Conservation (phyloP, 2,888 invertebrate genomes). For the Chloroclystis v-ata region DNA sequence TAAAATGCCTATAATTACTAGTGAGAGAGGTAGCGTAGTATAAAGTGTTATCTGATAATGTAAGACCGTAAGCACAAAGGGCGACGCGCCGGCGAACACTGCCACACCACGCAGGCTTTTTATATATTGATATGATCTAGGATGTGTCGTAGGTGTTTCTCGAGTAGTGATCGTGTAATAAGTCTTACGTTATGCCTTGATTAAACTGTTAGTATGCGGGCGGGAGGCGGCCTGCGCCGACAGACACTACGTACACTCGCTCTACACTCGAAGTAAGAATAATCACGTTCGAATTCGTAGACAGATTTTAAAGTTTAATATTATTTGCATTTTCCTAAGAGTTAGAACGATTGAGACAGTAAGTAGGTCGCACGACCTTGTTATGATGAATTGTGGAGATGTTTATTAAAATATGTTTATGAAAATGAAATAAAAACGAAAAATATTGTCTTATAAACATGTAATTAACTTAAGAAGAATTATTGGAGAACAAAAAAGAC, state of each 20-base stretch:
- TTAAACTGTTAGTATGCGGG: slow-evolving; percentile 45
- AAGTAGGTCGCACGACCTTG: slow-evolving; percentile 77
- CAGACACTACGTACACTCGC: slow-evolving; percentile 55
- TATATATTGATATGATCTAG: slow-evolving; percentile 78
- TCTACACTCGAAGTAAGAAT: slow-evolving; percentile 70
- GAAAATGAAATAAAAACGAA: slow-evolving; percentile 77
- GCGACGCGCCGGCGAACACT: slow-evolving; percentile 50
- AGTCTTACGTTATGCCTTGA: slow-evolving; percentile 74
- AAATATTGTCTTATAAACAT: slow-evolving; percentile 77
- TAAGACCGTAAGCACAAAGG: slow-evolving; percentile 50
- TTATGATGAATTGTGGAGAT: slow-evolving; percentile 75
- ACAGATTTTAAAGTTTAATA: slow-evolving; percentile 73
- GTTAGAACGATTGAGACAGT: slow-evolving; percentile 76
- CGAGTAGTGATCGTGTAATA: slow-evolving; percentile 76
- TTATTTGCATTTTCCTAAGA: slow-evolving; percentile 78
- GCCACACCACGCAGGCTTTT: slow-evolving; percentile 59
- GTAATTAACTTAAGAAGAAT: slow-evolving; percentile 77
- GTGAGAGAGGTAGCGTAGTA: slow-evolving; percentile 73
- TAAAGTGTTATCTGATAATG: slow-evolving; percentile 60
- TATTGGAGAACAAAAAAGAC: slow-evolving; percentile 76
- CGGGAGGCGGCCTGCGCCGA: slow-evolving; percentile 28
- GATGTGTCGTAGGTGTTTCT: slow-evolving; percentile 76
- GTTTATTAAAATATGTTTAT: slow-evolving; percentile 77
- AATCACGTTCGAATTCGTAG: slow-evolving; percentile 74
- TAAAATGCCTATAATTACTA: slow-evolving; percentile 67